Base-by-base conservation (phyloP, 2,113 vertebrate species). In the Merops nubicus region DNA sequence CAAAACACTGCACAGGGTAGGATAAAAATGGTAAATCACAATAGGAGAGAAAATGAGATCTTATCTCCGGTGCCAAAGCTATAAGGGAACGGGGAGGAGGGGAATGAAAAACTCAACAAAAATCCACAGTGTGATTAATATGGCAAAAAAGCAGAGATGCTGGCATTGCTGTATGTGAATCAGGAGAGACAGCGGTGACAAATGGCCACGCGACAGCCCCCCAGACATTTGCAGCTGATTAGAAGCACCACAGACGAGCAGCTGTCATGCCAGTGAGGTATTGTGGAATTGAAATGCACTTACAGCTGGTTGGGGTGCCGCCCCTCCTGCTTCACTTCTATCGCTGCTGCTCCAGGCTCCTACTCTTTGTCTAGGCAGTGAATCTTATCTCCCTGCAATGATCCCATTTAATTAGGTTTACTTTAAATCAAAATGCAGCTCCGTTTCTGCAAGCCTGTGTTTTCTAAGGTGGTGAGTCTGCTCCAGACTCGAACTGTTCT, bases 321-420 rank as follows among this genome's bases (percentile, higher is more conserved):
- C 87, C 88, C 70, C 82, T 85, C 2, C 5, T 79, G 69, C 88
- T 85, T 84, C 59, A 47, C 86, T 91, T 95, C 88, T 96, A 94
- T 96, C 96, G 54, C 78, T 74, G 70, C 85, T 91, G 79, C 75
- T 95, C 38, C 91, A 96, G 94, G 78, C 85, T 91, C 28, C 50
- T 20, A 2, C 57, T 82, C 78, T 88, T 91, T 64, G 68, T 73
- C 85, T 78, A 75, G 73, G 64, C 79, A 67, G 4, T 48, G 79
- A 56, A 65, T 57, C 31, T 74, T 72, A 15, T 87, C 83, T 93
- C 69, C 36, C 60, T 78, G 56, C 75, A 67, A 63, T 73, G 60
- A 75, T 70, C 68, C 85, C 25, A 45, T 78, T 93, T 95, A 92
- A 92, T 96, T 89, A 85, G 60, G 48, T 73, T 93, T 83, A 22